Evolutionary conservation across 2,113 vertebrate genomes (phyloP), one percentile per base, ranked within the genome.

Genomic region (Nycticryphes semicollaris): DNA sequence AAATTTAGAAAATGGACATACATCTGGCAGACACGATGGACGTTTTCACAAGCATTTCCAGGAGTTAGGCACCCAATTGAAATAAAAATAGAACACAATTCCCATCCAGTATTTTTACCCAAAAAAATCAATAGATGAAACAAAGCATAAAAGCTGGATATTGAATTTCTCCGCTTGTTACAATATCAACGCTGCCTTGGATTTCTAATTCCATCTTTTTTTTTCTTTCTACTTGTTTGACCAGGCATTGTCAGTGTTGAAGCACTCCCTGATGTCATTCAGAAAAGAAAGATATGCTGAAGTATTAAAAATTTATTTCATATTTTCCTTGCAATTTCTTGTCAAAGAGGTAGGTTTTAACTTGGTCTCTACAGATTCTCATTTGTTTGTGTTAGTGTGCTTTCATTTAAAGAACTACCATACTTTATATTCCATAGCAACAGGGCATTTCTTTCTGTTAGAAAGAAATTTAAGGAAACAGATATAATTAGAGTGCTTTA

Each of bases 271-370:
- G 89, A 77, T 97, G 75, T 87, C 96, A 2, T 98, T 97, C 91
- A 88, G 87, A 45, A 78, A 93, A 28, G 83, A 90, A 43, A 97
- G 87, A 72, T 69, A 81, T 2, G 11, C 82, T 50, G 57, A 66
- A 77, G 84, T 97, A 75, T 30, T 98, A 78, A 97, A 97, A 91
- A 76, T 97, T 7, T 98, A 97, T 69, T 97, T 98, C 41, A 54
- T 97, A 39, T 98, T 96, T 96, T 97, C 85, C 50, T 94, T 97
- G 88, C 96, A 98, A 50, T 97, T 97, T 90, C 96, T 97, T 74
- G 33, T 96, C 83, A 96, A 90, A 93, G 97, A 97, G 95, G 97
- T 97, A 97, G 43, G 93, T 51, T 79, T 90, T 93, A 72, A 79
- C 37, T 54, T 6, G 4, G 50, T 82, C 43, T 54, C n/a, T n/a